These are phyloP conservation scores for Ichneumoninae sp. DNA, from an alignment of 2,888 invertebrate genomes.

Conservation along the genomic window DNA sequence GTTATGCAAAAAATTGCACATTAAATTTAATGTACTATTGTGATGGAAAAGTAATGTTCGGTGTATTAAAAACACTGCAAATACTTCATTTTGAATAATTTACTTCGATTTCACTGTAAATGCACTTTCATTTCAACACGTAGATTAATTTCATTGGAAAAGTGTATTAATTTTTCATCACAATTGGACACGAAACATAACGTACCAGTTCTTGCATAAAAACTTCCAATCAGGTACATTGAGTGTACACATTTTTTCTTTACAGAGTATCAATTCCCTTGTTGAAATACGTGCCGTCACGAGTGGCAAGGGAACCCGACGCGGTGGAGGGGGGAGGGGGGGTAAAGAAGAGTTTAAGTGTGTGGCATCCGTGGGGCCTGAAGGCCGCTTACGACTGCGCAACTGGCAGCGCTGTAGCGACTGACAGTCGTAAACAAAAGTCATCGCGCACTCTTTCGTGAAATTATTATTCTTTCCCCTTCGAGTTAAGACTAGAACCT, in stretches of 20 bases:
- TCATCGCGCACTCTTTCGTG: constrained; percentile 11
- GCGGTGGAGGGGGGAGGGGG: not conserved
- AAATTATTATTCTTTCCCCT: not conserved
- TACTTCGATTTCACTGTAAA: no score
- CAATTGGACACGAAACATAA: no score
- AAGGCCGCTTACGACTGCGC: constrained; percentile 65
- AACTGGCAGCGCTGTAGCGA: constrained; percentile 60
- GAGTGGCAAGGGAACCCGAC: not conserved
- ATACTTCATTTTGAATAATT: no score
- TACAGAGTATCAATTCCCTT: constrained; percentile 19
- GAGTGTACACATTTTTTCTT: not conserved
- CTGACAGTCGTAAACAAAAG: constrained; percentile 67
- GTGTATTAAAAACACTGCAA: no score
- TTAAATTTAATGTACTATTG: no score
- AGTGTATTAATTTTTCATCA: not conserved
- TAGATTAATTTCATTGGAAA: no score
- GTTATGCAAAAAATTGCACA: no score
- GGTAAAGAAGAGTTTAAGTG: constrained; percentile 3
- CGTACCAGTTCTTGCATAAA: no score
- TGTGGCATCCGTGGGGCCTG: constrained; percentile 53
- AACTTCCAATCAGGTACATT: no score
- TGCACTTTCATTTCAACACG: no score
- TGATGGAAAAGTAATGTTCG: no score
- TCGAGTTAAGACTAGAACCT: not conserved
- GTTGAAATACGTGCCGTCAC: constrained; percentile 8